Conservation (phyloP, 2,888 invertebrate genomes). For the Clivina fossor region DNA sequence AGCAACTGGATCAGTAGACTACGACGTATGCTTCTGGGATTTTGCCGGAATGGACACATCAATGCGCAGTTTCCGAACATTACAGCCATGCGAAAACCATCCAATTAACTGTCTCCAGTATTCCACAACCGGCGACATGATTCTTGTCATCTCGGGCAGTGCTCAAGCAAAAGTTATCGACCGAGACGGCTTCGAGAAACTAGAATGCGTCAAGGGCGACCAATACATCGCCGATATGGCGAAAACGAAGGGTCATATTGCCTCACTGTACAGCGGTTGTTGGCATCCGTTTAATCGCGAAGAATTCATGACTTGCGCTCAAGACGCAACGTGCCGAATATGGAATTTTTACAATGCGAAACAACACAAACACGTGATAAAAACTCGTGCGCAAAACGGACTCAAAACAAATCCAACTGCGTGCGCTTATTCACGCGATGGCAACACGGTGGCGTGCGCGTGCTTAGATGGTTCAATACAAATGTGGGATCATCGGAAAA, state of each 20-base stretch:
- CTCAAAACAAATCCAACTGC: slow-evolving; percentile 82
- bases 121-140: slow-evolving; percentile 90
- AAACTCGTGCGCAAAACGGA: slow-evolving; percentile 84
- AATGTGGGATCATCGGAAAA: slow-evolving; percentile 94
- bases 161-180: slow-evolving; percentile 93
- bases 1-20: slow-evolving; percentile 91
- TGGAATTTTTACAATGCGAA: slow-evolving; percentile 81
- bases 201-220: slow-evolving; percentile 93
- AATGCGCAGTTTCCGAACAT: slow-evolving; percentile 85
- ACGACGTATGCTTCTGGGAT: slow-evolving; percentile 97
- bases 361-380: slow-evolving; percentile 80
- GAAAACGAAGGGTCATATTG: slow-evolving; percentile 89
- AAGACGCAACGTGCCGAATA: slow-evolving; percentile 89
- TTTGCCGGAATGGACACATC: slow-evolving; percentile 97
- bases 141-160: slow-evolving; percentile 89
- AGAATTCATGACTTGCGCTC: slow-evolving; percentile 92
- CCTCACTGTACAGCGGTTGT: slow-evolving; percentile 83
- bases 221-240: slow-evolving; percentile 95
- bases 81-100: slow-evolving; percentile 96
- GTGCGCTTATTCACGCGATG: slow-evolving; percentile 66
- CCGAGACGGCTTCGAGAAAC: slow-evolving; percentile 89
- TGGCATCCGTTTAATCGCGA: slow-evolving; percentile 92
- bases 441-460: slow-evolving; percentile 84
- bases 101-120: slow-evolving; percentile 89
- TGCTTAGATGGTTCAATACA: slow-evolving; percentile 95